Conservation (phyloP, 2,888 invertebrate species). For the Fragum whitleyi region DNA sequence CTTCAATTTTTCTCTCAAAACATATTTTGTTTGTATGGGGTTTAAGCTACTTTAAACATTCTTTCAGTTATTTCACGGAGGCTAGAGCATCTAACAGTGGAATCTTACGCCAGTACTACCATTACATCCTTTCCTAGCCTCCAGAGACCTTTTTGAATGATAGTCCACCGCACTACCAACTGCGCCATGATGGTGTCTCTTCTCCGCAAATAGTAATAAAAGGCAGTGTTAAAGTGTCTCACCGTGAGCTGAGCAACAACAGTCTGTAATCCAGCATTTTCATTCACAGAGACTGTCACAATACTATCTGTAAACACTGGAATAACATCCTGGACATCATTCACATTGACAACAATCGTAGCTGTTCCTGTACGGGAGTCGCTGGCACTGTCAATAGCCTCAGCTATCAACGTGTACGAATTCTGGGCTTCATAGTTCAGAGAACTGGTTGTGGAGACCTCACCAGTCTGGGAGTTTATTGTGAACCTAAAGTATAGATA, state of each 20-base stretch:
- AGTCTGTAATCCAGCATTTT: slow-evolving; percentile 60
- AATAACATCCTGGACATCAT: slow-evolving; percentile 78
- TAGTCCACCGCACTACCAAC: too few relatives aligned
- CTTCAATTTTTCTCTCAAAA: too few relatives aligned
- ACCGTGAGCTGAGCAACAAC: slow-evolving; percentile 65
- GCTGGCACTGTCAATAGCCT: slow-evolving; percentile 69
- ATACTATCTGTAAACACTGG: slow-evolving; percentile 76
- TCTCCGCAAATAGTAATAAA: too few relatives aligned
- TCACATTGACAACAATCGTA: slow-evolving; percentile 72
- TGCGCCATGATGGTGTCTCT: too few relatives aligned
- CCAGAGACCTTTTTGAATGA: too few relatives aligned
- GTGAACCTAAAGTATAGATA: slow-evolving; percentile 71
- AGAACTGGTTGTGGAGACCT: slow-evolving; percentile 66
- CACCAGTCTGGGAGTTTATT: slow-evolving; percentile 73
- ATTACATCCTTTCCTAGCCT: too few relatives aligned
- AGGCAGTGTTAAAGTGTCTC: too few relatives aligned
- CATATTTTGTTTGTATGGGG: too few relatives aligned
- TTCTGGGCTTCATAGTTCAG: slow-evolving; percentile 72
- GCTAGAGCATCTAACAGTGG: too few relatives aligned
- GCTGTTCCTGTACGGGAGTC: slow-evolving; percentile 72
- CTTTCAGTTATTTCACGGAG: too few relatives aligned
- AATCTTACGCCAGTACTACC: too few relatives aligned
- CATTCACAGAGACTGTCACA: slow-evolving; percentile 68
- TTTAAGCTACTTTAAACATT: too few relatives aligned
- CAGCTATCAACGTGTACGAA: slow-evolving; percentile 67